Evolutionary conservation across 2,888 invertebrate genomes (phyloP).

Genomic region (Metallyticus violacea): DNA sequence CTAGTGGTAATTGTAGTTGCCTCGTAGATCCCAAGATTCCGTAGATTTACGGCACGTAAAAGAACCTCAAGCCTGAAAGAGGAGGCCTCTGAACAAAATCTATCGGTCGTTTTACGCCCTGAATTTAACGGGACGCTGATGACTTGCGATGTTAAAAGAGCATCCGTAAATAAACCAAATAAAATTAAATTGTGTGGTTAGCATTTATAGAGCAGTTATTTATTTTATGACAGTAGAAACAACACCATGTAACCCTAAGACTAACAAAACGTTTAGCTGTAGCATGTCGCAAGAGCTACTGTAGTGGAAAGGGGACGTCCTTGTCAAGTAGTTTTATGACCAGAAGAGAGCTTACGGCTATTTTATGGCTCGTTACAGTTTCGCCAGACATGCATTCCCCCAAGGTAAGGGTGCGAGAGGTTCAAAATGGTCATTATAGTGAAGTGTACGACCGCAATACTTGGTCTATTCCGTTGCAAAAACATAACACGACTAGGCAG

Average conservation of each 20-base stretch:
- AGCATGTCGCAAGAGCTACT: background rate
- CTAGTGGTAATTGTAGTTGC: too few relatives aligned
- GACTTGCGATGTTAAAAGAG: too few relatives aligned
- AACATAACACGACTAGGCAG: too few relatives aligned
- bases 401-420: background rate
- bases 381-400: too few relatives aligned
- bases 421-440: background rate
- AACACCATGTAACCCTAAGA: background rate
- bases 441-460: background rate
- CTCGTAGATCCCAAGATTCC: too few relatives aligned
- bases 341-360: background rate
- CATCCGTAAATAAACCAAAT: too few relatives aligned
- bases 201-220: background rate
- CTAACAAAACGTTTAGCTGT: background rate
- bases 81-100: too few relatives aligned
- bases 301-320: background rate
- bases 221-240: background rate
- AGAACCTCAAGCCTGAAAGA: too few relatives aligned
- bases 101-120: too few relatives aligned
- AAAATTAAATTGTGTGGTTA: background rate
- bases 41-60: too few relatives aligned
- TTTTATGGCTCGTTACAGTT: background rate
- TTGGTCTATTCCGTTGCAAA: background rate
- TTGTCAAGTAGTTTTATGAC: background rate
- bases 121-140: too few relatives aligned